phyloP scores from a whole-genome alignment of 2,113 vertebrate genomes.

The Sinosuthora webbiana region DNA sequence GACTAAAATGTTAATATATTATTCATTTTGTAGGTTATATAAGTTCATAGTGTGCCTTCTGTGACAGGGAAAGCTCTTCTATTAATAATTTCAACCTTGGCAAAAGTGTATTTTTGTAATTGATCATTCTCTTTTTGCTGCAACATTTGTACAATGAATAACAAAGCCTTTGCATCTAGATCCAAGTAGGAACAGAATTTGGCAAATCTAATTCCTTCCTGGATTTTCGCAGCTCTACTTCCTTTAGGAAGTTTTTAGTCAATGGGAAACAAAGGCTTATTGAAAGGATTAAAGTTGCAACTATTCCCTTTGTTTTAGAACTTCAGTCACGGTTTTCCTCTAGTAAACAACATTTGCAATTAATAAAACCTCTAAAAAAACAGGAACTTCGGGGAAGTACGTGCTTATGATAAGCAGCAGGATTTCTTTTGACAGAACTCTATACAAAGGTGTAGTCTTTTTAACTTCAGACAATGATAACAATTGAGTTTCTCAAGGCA shows the following conservation, averaged over 20 bases:
- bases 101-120: constrained; percentile 10
- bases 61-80: constrained; percentile 3
- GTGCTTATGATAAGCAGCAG: constrained; percentile 76
- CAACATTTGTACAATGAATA: constrained; percentile 20
- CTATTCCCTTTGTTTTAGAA: constrained; percentile 76
- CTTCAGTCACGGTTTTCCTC: constrained; percentile 77
- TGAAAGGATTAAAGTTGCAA: constrained; percentile 80
- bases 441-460: constrained; percentile 65
- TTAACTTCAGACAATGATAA: constrained; percentile 60
- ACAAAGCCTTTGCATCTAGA: constrained; percentile 60
- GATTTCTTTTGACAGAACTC: constrained; percentile 68
- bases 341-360: constrained; percentile 78
- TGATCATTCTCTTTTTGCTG: constrained; percentile 5
- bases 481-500: constrained; percentile 44
- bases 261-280: constrained; percentile 89
- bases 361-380: constrained; percentile 76
- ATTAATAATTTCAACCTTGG: constrained; percentile 31
- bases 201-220: constrained; percentile 78
- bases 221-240: constrained; percentile 80
- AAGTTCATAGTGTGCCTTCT: neutral
- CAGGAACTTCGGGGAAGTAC: constrained; percentile 80
- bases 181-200: constrained; percentile 57
- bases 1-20: neutral
- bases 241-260: constrained; percentile 86
- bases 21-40: neutral